Evolutionary conservation across 2,797 vertebrate species (phyloP), one percentile per base, ranked within the genome.

Genomic region (Triplophysa yarkandensis): DNA sequence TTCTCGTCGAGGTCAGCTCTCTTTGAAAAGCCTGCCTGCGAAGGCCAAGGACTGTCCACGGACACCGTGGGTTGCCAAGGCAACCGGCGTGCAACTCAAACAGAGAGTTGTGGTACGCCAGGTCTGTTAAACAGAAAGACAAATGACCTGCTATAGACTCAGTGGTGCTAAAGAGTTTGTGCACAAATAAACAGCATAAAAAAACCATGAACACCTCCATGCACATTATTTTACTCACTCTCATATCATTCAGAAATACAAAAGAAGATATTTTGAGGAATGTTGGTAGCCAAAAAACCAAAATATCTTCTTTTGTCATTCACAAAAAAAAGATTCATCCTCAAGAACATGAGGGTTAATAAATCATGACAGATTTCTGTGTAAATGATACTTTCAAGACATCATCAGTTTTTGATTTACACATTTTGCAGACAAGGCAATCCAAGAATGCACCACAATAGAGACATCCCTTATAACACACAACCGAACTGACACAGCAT

Each of bases 21-120:
- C 68, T 81, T 83, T 78, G 73, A 81, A 81, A 80, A 74, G 69
- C 67, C 64, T 57, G 70, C 65, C 74, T 36, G 63, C 34, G 50
- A 78, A 81, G 63, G 74, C 58, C 79, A 77, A 79, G 79, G 77
- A 81, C 67, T 16, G 74, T 60, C 70, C 36, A 55, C 36, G 67
- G 74, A 71, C 77, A 55, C 55, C 7, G 46, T 39, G 10, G 0
- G 74, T 81, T 79, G 68, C 79, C 79, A 77, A 58, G 77, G 75
- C 79, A 48, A 83, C 79, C 77, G 54, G 67, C 3, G 3, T 54
- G 64, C 79, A 58, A 68, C 74, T 83, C 68, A 58, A 32, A 78
- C 41, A 43, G 54, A 32, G 66, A 34, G 43, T 72, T 66, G 77
- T 10, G 19, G 48, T 39, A 32, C 61, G 28, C 61, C 67, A 39